A percentile compares a stretch with the other conserved stretches of the same genome.
Conservation (phyloP, 2,888 invertebrate species). For the Furcula furcula region DNA sequence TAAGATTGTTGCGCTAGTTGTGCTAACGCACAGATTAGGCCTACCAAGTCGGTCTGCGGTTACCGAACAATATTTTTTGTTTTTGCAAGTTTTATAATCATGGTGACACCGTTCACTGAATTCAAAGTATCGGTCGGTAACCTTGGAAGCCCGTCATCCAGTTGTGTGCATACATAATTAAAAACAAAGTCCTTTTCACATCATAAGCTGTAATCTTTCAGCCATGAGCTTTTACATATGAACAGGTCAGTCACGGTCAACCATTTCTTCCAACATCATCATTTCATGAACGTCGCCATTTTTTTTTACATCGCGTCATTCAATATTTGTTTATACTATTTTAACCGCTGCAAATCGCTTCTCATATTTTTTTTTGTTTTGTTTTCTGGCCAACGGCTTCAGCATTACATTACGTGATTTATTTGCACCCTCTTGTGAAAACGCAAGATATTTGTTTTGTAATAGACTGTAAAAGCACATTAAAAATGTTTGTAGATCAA, state of each 20-base stretch:
- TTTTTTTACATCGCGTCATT: conserved; percentile 35
- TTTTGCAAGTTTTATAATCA: conserved; percentile 11
- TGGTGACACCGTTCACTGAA: conserved; percentile 7
- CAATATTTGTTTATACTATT: conserved; percentile 40
- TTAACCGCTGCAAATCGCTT: conserved; percentile 56
- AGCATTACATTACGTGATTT: conserved; percentile 40
- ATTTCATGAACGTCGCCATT: conserved; percentile 34
- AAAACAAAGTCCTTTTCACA: conserved; percentile 55
- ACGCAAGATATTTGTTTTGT: conserved; percentile 25
- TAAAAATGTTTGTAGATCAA: conserved; percentile 23
- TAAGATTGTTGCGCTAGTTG: conserved; percentile 78
- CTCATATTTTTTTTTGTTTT: conserved; percentile 38
- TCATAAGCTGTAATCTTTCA: conserved; percentile 56
- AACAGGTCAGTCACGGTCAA: conserved; percentile 34
- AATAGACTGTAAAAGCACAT: conserved; percentile 29
- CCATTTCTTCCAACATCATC: conserved; percentile 36
- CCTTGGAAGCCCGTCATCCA: conserved; percentile 51
- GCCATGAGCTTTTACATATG: conserved; percentile 51
- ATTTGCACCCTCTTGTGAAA: conserved; percentile 36
- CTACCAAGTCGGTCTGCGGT: conserved; percentile 54
- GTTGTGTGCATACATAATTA: conserved; percentile 59
- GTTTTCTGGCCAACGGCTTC: conserved; percentile 40
- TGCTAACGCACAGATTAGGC: conserved; percentile 75
- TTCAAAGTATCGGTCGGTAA: conserved; percentile 59
- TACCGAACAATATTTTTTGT: conserved; percentile 60